Evolutionary conservation across 2,888 invertebrate genomes (phyloP), one percentile per base, ranked within the genome.

Genomic region (Eristalis arbustorum): DNA sequence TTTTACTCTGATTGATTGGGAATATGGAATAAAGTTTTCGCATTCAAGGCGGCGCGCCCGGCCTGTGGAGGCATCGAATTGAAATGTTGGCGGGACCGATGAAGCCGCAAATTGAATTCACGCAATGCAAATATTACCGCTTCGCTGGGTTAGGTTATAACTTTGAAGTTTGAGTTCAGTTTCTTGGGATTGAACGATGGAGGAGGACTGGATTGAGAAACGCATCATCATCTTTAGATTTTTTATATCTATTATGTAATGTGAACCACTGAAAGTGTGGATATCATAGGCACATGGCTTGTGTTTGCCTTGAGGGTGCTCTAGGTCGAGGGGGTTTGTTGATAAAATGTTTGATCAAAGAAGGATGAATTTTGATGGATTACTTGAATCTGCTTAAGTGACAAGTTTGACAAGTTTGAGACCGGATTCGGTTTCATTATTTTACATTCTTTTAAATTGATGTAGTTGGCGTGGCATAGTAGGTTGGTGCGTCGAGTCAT

Each of bases 1-100:
- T 78, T 78, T 66, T 6, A 13, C 64, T 72, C 34, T 64, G 78
- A 78, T 78, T 78, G 59, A 78, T 72, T 78, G 42, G 49, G 42
- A 64, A 64, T 78, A 37, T 34, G 37, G 23, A 64, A 64, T 63
- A 18, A 34, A 56, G 31, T 49, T 59, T 61, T 31, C 23, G 49
- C 49, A 62, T 76, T 56, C n/a, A 34, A 49, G 62, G 34, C 18
- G 68, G 5, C 23, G 42, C 37, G 37, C 0, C 18, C 40, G 1
- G 42, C 42, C 6, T 14, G 18, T 18, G 49, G 18, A 18, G 49
- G 49, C 49, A 49, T 49, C 6, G 13, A 56, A 37, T 61, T 62
- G 8, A 62, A 68, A 62, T 28, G 25, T 68, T 31, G 37, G 34
- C 23, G 28, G 37, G 22, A 37, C 28, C 14, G 37, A 57, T n/a